These are phyloP conservation scores for Psilopogon haemacephalus DNA, from an alignment of 2,113 vertebrate species.

Conservation along the genomic window DNA sequence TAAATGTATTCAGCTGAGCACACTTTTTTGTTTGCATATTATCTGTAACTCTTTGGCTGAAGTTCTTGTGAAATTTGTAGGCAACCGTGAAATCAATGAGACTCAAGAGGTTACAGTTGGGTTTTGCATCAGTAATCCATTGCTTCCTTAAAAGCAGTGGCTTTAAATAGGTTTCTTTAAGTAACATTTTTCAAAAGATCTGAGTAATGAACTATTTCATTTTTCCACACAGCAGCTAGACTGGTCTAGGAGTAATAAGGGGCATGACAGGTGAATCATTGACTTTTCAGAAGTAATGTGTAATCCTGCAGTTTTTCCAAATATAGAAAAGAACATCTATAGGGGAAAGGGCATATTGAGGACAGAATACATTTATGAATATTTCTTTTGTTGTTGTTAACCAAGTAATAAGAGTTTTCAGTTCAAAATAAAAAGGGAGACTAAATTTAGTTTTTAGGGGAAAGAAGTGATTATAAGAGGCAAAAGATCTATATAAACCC, in stretches of 20 bases:
- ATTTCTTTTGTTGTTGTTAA: not conserved
- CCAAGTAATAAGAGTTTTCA: not conserved
- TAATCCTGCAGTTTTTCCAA: not conserved
- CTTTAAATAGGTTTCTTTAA: not conserved
- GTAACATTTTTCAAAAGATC: not conserved
- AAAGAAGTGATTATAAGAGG: not conserved
- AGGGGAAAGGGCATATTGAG: not conserved
- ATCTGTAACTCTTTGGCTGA: not conserved
- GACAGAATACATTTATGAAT: not conserved
- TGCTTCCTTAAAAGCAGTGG: not conserved
- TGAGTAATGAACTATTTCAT: not conserved
- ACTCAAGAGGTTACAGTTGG: not conserved
- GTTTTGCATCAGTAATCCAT: not conserved
- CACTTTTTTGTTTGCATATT: not conserved
- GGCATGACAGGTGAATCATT: not conserved
- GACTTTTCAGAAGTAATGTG: not conserved
- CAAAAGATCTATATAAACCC: not conserved
- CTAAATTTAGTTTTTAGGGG: not conserved
- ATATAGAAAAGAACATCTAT: too few relatives aligned
- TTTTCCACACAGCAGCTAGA: not conserved
- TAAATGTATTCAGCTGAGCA: not conserved
- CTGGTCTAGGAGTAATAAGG: not conserved
- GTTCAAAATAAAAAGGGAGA: not conserved
- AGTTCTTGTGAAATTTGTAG: not conserved
- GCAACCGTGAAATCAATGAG: not conserved